These are phyloP conservation scores for Camelus dromedarius DNA, from an alignment of 2,113 vertebrate genomes.

Conservation along the genomic window DNA sequence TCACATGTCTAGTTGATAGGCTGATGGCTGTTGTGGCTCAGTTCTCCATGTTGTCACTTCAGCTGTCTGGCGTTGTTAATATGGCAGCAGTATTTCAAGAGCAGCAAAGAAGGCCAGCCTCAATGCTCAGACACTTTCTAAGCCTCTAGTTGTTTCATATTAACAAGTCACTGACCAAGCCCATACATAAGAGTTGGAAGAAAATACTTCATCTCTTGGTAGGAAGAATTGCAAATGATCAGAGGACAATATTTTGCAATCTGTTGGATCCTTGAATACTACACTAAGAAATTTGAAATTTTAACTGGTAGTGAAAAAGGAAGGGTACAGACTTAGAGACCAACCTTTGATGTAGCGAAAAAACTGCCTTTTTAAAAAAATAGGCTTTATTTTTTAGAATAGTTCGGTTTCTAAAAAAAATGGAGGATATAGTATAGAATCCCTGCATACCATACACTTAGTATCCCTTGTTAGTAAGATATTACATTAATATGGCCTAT, in stretches of 20 bases:
- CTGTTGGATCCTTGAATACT: background rate
- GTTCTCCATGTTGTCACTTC: background rate
- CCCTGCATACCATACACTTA: background rate
- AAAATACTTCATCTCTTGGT: background rate
- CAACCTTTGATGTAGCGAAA: background rate
- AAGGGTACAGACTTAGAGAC: background rate
- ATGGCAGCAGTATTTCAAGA: background rate
- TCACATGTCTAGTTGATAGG: background rate
- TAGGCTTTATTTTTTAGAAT: background rate
- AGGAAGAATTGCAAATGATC: background rate
- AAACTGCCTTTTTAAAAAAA: background rate
- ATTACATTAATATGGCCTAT: background rate
- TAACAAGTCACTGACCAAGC: background rate
- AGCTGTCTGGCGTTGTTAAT: background rate
- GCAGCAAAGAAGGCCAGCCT: background rate
- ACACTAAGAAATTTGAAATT: background rate
- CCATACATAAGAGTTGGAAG: background rate
- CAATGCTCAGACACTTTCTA: background rate
- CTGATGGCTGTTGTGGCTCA: background rate
- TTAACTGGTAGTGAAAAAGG: background rate
- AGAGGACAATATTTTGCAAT: background rate
- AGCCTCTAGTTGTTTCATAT: background rate
- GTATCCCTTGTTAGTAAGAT: background rate
- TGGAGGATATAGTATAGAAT: background rate
- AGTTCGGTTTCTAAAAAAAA: slow-evolving; percentile 31